Conservation (phyloP, 2,113 vertebrate genomes). For the Nesoenas mayeri region DNA sequence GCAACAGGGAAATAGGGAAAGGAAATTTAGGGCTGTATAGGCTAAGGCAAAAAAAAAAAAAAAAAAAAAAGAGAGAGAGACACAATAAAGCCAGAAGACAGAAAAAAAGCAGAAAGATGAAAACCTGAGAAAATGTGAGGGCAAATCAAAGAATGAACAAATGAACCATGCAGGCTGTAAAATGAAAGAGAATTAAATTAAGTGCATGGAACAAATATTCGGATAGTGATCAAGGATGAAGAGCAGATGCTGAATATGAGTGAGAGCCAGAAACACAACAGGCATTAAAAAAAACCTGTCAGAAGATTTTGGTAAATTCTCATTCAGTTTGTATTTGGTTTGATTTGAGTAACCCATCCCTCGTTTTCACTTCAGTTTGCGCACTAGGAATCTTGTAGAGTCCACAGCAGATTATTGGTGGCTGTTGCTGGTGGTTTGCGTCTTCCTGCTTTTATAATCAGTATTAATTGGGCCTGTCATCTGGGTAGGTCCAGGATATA, state of each 20-base stretch:
- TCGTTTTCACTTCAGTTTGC: slow-evolving; percentile 15
- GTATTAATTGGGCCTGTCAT: neutral
- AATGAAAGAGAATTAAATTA: slow-evolving; percentile 61
- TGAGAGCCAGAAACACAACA: slow-evolving; percentile 34
- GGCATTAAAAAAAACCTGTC: slow-evolving; percentile 52
- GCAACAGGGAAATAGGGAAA: slow-evolving; percentile 23
- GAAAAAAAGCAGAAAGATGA: neutral
- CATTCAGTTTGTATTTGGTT: neutral
- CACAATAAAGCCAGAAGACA: neutral
- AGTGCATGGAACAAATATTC: slow-evolving; percentile 58
- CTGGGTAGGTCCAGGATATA: neutral
- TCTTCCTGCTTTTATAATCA: neutral
- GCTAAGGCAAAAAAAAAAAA: neutral
- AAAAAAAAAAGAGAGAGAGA: neutral
- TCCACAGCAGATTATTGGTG: neutral
- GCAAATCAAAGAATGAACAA: slow-evolving; percentile 39
- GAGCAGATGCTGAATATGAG: slow-evolving; percentile 24
- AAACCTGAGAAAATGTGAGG: slow-evolving; percentile 23
- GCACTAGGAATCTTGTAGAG: neutral
- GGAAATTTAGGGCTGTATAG: slow-evolving; percentile 20
- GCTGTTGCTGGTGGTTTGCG: neutral
- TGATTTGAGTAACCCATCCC: neutral
- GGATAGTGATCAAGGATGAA: slow-evolving; percentile 49
- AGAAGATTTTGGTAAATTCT: slow-evolving; percentile 37
- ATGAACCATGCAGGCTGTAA: slow-evolving; percentile 29